Evolutionary conservation across 2,113 vertebrate genomes (phyloP).

Genomic region (Pseudopipra pipra): DNA sequence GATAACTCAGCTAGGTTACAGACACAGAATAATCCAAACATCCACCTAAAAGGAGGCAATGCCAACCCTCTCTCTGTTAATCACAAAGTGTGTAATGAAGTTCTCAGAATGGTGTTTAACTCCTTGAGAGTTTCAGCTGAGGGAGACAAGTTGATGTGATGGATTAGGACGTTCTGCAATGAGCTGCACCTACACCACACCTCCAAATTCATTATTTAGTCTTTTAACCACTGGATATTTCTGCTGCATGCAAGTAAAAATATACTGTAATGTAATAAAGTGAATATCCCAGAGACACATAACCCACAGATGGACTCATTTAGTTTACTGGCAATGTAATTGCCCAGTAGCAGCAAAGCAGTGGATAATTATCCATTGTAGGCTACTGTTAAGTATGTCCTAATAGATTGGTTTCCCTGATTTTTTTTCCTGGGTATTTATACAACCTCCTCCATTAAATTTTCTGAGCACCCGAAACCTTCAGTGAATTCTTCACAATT

Average conservation of each 20-base stretch:
- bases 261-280: slow-evolving; percentile 32
- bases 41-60: neutral
- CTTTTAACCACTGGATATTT: neutral
- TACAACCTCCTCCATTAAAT: neutral
- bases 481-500: neutral
- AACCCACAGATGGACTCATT: slow-evolving; percentile 48
- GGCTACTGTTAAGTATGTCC: neutral
- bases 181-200: neutral
- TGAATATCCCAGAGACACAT: slow-evolving; percentile 39
- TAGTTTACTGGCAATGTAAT: slow-evolving; percentile 33
- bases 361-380: slow-evolving; percentile 28
- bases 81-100: neutral
- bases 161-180: neutral
- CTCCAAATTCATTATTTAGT: neutral
- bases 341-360: slow-evolving; percentile 38
- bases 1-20: neutral
- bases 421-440: neutral
- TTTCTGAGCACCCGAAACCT: neutral
- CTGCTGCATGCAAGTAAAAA: slow-evolving; percentile 14
- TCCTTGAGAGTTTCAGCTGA: neutral
- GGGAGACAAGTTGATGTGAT: neutral
- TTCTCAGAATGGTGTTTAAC: neutral
- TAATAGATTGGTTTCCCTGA: slow-evolving; percentile 13
- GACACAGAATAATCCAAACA: neutral
- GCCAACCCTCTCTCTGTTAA: neutral